Evolutionary conservation across 2,888 invertebrate genomes (phyloP), one percentile per base, ranked within the genome.

Genomic region (Tetragnatha montana): DNA sequence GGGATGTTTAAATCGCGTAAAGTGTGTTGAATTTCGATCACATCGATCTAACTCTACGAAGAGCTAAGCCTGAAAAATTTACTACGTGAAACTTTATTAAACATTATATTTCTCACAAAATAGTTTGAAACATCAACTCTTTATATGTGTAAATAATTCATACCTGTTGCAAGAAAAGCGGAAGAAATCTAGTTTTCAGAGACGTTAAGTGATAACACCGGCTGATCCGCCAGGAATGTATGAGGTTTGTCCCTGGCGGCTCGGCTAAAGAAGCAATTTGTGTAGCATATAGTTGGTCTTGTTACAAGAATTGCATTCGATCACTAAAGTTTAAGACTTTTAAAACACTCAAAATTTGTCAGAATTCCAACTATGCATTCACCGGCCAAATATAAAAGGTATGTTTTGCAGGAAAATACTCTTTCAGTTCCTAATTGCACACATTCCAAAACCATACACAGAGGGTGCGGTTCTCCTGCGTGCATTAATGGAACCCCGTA

Each of bases 391-490:
- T 70, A 75, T 85, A 81, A 85, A 70, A 49, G 60, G 78, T 47
- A 81, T 68, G 73, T 68, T 85, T 75, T 75, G 85, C 60, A 81
- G 60, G 76, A 85, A 89, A 89, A 76, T 71, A 84, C 71, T 89
- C 71, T 79, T 78, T 74, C 73, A 73, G 60, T 71, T 74, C 88
- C 88, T 78, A 73, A 81, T 81, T 78, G 75, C 85, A 85, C 89
- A 78, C 89, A 89, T 89, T 85, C 89, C 89, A 89, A 81, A 86
- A 76, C 74, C 84, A 80, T 80, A 81, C 75, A 85, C 81, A 85
- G 76, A 87, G 89, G 89, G 89, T 90, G 89, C 89, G 89, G 89
- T 90, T 90, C 89, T 87, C 89, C 79, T 90, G 89, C 86, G 82
- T 82, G 82, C 89, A 90, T 87, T 87, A 78, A 73, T 78, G 89